Percentiles rank a stretch among this genome's conserved stretches.
Evolutionary conservation across 2,797 vertebrate species (phyloP).

Genomic region (Potorous gilbertii): DNA sequence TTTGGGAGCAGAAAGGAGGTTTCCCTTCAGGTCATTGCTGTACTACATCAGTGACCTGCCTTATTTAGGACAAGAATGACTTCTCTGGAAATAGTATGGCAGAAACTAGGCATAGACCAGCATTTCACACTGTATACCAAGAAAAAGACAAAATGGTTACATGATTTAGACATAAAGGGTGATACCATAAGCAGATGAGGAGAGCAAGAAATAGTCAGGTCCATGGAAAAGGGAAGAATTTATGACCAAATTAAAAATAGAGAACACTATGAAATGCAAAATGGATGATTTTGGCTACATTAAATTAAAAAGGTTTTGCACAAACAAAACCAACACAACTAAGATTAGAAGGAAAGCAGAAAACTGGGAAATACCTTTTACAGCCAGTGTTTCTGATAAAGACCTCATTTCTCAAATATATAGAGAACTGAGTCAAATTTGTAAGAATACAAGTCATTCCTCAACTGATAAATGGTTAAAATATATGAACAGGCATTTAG

Average conservation of each 20-base stretch:
- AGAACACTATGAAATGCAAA: background rate
- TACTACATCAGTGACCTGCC: background rate
- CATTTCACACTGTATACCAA: background rate
- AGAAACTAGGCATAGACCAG: background rate
- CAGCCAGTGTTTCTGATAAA: background rate
- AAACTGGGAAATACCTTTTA: background rate
- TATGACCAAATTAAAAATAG: background rate
- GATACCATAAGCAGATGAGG: background rate
- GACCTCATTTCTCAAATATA: background rate
- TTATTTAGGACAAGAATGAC: background rate
- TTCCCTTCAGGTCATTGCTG: background rate
- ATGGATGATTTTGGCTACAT: background rate
- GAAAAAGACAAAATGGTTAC: background rate
- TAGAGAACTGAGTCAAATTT: background rate
- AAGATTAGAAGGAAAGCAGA: background rate
- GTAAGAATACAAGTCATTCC: background rate
- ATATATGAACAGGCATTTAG: background rate
- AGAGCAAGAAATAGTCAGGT: background rate
- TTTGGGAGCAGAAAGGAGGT: background rate
- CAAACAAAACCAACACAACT: background rate
- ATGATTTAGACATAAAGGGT: background rate
- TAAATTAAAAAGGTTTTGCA: background rate
- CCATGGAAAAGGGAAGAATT: background rate
- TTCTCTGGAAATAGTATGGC: background rate
- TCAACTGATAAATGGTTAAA: background rate